Base-by-base conservation (phyloP, 2,797 vertebrate species). In the Chiloscyllium punctatum region DNA sequence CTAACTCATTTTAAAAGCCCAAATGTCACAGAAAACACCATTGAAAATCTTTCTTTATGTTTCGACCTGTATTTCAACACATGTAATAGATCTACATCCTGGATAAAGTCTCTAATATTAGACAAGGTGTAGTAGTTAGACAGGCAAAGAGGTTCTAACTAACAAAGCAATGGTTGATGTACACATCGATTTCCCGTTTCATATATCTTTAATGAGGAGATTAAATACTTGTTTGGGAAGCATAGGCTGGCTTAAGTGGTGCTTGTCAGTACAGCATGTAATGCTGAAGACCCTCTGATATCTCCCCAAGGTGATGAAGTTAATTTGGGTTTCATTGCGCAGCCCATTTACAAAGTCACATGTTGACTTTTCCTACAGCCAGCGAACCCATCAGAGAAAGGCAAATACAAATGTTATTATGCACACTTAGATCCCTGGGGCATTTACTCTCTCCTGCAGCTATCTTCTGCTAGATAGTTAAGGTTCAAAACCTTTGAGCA, bases 161-260 rank as follows among this genome's bases (percentile, higher is more conserved):
- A 97, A 97, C 96, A 97, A 95, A 53, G 71, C 69, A 95, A 95
- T 57, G 71, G 94, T 74, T 95, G 94, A 95, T 95, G 97, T 96
- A 97, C 96, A 97, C 98, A 99, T 99, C 98, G 99, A 99, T 99
- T 98, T 98, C 97, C 97, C 98, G 98, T 98, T 99, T 99, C 98
- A 99, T 99, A 98, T 99, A 99, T 99, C 98, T 99, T 99, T 99
- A 99, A 99, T 99, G 98, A 99, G 98, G 98, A 98, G 98, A 99
- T 99, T 99, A 99, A 99, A 99, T 99, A 98, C 98, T 98, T 99
- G 98, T 99, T 99, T 98, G 98, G 98, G 98, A 99, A 99, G 98
- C 98, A 98, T 97, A 98, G 97, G 97, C 97, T 97, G 96, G 97
- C 98, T 98, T 98, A 98, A 99, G 98, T 98, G 98, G 97, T 97